These are phyloP conservation scores for Agelas oroides DNA, from an alignment of 37 sponge, comb jelly and placozoan genomes.

Conservation along the genomic window DNA sequence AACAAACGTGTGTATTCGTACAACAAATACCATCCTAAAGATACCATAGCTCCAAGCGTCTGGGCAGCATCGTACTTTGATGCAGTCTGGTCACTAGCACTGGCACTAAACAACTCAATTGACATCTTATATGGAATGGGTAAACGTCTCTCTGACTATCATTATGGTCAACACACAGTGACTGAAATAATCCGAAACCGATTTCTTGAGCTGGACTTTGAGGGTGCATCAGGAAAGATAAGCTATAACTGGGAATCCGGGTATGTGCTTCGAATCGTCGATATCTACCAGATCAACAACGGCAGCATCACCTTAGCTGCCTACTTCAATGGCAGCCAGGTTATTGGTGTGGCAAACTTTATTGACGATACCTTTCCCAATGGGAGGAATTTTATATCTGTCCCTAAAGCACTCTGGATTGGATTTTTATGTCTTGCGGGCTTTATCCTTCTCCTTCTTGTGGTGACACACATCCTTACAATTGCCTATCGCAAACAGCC, in stretches of 20 bases:
- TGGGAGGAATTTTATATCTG: too few relatives aligned
- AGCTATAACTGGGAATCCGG: constrained; percentile 12
- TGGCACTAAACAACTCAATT: constrained; percentile 39
- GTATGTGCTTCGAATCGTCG: background rate
- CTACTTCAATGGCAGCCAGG: background rate
- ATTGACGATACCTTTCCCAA: background rate
- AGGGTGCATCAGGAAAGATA: constrained; percentile 42
- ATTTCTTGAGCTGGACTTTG: constrained; percentile 16
- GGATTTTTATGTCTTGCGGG: background rate
- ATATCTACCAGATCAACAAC: background rate
- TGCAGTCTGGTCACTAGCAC: constrained; percentile 37
- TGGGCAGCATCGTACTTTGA: constrained; percentile 19
- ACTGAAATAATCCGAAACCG: constrained; percentile 5
- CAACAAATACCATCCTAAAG: background rate
- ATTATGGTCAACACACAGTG: background rate
- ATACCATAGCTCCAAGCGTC: background rate
- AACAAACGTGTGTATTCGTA: background rate
- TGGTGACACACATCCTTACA: constrained; percentile 3
- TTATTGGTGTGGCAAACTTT: background rate
- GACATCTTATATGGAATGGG: background rate
- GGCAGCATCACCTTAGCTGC: background rate
- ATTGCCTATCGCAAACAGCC: constrained; percentile 8
- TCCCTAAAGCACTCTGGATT: background rate
- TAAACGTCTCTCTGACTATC: background rate
- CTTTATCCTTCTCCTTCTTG: background rate